Percentiles rank a stretch among this genome's conserved stretches.
Conservation (phyloP, 2,888 invertebrate genomes). For the Protodeltote pygarga region DNA sequence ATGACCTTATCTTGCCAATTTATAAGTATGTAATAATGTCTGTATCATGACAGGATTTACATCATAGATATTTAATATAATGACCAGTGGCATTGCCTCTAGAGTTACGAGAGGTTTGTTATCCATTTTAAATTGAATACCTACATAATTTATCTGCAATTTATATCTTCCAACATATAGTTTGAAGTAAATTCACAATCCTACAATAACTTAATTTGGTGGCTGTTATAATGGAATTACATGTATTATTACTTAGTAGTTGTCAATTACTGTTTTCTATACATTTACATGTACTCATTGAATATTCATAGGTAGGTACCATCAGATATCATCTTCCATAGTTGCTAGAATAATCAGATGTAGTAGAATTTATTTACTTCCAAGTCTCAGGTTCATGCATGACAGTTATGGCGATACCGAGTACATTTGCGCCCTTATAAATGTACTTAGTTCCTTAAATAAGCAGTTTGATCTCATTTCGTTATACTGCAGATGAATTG, state of each 20-base stretch:
- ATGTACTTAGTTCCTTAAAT: constrained; percentile 16
- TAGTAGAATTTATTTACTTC: constrained; percentile 40
- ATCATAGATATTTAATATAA: constrained; percentile 27
- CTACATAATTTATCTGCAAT: constrained; percentile 31
- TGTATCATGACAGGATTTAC: constrained; percentile 24
- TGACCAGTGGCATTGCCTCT: constrained; percentile 24
- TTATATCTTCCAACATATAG: constrained; percentile 37
- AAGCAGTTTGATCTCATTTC: constrained; percentile 46
- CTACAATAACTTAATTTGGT: constrained; percentile 38
- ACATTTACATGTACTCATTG: constrained; percentile 53
- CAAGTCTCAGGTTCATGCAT: constrained; percentile 40
- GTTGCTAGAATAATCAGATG: constrained; percentile 47
- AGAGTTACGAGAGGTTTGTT: constrained; percentile 41
- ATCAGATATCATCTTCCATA: constrained; percentile 56
- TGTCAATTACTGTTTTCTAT: constrained; percentile 62
- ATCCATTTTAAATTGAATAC: constrained; percentile 30
- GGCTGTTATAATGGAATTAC: constrained; percentile 56
- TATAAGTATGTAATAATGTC: constrained; percentile 28
- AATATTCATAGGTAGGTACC: constrained; percentile 40
- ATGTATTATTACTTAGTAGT: constrained; percentile 56
- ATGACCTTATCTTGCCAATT: constrained; percentile 62
- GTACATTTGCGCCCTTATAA: constrained; percentile 1
- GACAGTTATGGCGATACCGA: neutral
- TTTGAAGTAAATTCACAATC: constrained; percentile 26
- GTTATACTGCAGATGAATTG: constrained; percentile 35